Evolutionary conservation across 2,888 invertebrate species (phyloP), one percentile per base, ranked within the genome.

Genomic region (Sinhomidia bicolor): DNA sequence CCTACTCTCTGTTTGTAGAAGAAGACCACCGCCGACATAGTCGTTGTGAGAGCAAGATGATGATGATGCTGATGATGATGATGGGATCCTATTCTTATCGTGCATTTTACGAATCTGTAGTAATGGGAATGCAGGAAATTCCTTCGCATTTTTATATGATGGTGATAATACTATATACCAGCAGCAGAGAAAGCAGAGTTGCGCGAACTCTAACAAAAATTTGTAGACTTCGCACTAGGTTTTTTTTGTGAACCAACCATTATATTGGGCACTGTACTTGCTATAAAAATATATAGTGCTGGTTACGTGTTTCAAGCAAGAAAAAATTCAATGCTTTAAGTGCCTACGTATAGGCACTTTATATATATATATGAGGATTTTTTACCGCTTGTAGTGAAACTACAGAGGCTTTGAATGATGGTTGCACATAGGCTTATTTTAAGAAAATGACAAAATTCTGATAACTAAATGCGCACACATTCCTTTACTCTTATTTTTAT

Each of bases 171-270:
- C 36, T 60, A 57, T 54, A n/a, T 74, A 26, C 26, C 74, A 17
- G 10, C 14, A 41, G 32, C 29, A 51, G n/a, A 54, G 44, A 85
- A 62, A 65, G 85, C 76, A 57, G 81, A 57, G 85, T 89, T 89
- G 81, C 76, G 85, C 84, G 62, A 71, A 85, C 79, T 71, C 23
- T 51, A 29, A 74, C 78, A 76, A 78, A 88, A 82, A 85, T 29
- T n/a, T 29, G 29, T 60, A 80, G n/a, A 41, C 44, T 41, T 76
- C 29, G 76, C 76, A 17, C 54, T 32, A 62, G n/a, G 23, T 12
- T 9, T 57, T 57, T 57, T 57, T 57, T 57, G 20, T 57, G 20
- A 2, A 20, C 5, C 36, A 36, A 5, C 7, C 36, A 36, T 36
- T n/a, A n/a, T n/a, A n/a, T 36, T 36, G 36, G 7, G 36, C 36